Evolutionary conservation across 1,140 invertebrate species (phyloP), one percentile per base, ranked within the genome.

Genomic region (Carposina sasakii): DNA sequence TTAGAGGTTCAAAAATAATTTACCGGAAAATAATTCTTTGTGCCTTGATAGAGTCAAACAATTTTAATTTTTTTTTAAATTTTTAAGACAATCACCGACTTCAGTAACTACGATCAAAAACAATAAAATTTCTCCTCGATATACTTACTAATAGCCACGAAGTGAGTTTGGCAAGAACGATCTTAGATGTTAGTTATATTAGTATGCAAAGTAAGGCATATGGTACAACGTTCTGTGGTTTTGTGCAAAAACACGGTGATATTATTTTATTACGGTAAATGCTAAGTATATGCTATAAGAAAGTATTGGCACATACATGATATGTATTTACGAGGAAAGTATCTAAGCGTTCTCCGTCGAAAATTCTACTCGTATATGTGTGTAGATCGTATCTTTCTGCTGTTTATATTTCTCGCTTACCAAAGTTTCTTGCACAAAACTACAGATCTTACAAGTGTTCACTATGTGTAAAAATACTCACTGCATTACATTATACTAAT

Each of bases 351-450:
- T 57, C 54, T 55, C 48, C 52, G 51, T 54, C 60, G 64, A 60
- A 58, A 64, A n/a, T n/a, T 54, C 36, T 57, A 58, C 40, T 54
- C 28, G n/a, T n/a, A n/a, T n/a, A n/a, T n/a, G n/a, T n/a, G n/a
- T n/a, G n/a, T n/a, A n/a, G n/a, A n/a, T n/a, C n/a, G n/a, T n/a
- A n/a, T n/a, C 36, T 20, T 10, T 8, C 36, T 21, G 17, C 20
- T 21, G 36, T 12, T 10, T 12, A 39, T 10, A 17, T 48, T 20
- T 54, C 57, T 52, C 45, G 48, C 60, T 55, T 59, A 62, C 52
- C 66, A 66, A 52, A 60, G 68, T 72, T 67, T 59, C 63, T 63
- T 72, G 77, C 57, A 73, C 62, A 79, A 78, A 83, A 71, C 68
- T 71, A 70, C 70, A 67, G 4, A 20, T 39, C 17, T 67, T 62